Base-by-base conservation (phyloP, 92 coral and sea anemone genomes). In the Hydrozoanthus gracilis region DNA sequence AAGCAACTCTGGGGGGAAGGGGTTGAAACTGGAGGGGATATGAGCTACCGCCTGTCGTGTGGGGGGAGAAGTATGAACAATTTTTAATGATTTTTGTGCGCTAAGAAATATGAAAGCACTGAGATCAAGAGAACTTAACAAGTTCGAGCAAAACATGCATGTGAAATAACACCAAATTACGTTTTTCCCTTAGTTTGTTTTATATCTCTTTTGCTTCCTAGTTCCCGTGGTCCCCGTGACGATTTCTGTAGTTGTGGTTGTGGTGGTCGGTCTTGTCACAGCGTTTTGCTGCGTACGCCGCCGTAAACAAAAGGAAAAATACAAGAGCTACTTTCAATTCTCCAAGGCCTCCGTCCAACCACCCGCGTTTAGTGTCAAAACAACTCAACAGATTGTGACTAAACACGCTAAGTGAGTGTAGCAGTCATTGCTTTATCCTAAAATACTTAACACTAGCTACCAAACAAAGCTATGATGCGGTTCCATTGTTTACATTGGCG, bases 221-320 rank as follows among this genome's bases (percentile, higher is more conserved):
- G 99, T 97, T 86, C 98, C 99, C 5, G 94, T 92, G 4, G 90
- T 92, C 10, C 90, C 98, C 0, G 93, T 93, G 76, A 93, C 77
- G 15, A 83, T 92, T 78, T 87, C 95, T 58, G 87, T 93, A 27
- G 86, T 83, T 13, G 77, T 95, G 60, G 85, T 90, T 18, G 64
- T 86, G 51, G 88, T 86, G 0, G 35, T 86, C 27, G 18, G 60
- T 18, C 20, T 88, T 15, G 69, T 95, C 11, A 56, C 89, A 6
- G 87, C 88, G 45, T 52, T 92, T 52, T 55, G 91, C 51, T 92
- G 76, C 58, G 77, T 92, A 44, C 88, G 92, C 44, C 93, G 94
- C 39, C 92, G 95, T 9, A 73, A 66, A 51, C 72, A 91, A 62
- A 83, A 78, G 35, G 88, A 88, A 15, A 93, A 91, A 79, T 95